A percentile compares a stretch with the other conserved stretches of the same genome.
Conservation (phyloP, 2,888 invertebrate genomes). For the Drosophila ochracea region DNA sequence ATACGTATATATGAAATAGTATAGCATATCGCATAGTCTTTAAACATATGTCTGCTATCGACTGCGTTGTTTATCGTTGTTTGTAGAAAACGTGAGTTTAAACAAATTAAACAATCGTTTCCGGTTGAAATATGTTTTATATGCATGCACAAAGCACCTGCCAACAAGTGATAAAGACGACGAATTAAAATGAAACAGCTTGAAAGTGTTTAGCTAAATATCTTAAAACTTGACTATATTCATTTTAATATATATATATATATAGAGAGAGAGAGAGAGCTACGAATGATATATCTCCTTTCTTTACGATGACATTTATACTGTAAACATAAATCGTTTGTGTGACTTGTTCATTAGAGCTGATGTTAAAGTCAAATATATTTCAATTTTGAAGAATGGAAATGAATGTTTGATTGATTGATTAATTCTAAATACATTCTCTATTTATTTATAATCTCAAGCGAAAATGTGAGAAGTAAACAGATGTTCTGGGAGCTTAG, state of each 20-base stretch:
- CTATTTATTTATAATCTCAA: background rate
- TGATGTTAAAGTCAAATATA: background rate
- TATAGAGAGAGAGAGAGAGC: background rate
- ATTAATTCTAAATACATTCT: background rate
- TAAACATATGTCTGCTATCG: constrained; percentile 36
- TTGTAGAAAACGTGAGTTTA: constrained; percentile 40
- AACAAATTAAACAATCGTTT: constrained; percentile 30
- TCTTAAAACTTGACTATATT: background rate
- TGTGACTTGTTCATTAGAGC: background rate
- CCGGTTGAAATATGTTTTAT: constrained; percentile 19
- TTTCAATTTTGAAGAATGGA: background rate
- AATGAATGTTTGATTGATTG: background rate
- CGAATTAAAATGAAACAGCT: background rate
- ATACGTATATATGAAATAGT: background rate
- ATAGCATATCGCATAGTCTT: constrained; percentile 17
- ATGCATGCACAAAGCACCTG: constrained; percentile 22
- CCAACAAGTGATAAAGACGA: constrained; percentile 14
- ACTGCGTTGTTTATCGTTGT: constrained; percentile 26
- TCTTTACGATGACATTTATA: background rate
- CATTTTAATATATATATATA: background rate
- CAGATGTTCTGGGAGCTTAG: background rate
- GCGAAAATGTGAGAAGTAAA: background rate
- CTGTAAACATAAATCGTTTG: background rate
- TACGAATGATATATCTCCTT: background rate
- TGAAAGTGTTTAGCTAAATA: background rate